Base-by-base conservation (phyloP, 2,113 vertebrate genomes). In the Hemiprocne comata region DNA sequence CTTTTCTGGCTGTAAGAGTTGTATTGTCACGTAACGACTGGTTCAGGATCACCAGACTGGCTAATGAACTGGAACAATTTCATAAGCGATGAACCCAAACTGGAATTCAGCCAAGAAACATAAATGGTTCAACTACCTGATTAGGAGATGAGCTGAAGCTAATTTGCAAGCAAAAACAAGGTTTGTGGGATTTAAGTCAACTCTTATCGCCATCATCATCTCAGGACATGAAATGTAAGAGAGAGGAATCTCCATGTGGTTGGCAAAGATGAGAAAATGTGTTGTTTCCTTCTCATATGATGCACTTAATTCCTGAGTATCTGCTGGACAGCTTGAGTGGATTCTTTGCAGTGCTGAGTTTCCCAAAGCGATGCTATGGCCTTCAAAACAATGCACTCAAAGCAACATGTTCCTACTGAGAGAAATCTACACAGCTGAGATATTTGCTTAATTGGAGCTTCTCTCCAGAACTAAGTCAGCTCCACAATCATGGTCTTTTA, bases 261-360 rank as follows among this genome's bases (percentile, higher is more conserved):
- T 94, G 83, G 76, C 79, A 84, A 84, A 75, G 92, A 78, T 86
- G 33, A 78, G 85, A 89, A 88, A 88, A 94, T 75, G 31, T 78
- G 53, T 90, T 77, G 77, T 89, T 96, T 96, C 93, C 93, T 95
- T 44, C 93, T 96, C 88, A 84, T 61, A 89, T 84, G 92, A 94
- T 72, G 75, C 15, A 28, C n/a, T 93, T 94, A 89, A 95, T 96
- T 95, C 92, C 73, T 3, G 75, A 92, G 40, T 69, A 57, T 93
- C 92, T 94, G 65, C 73, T 94, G 95, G 86, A 69, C 79, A 77
- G 46, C 40, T 58, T 26, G 83, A 72, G 79, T 17, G 54, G 72
- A 94, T 96, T 94, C 57, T 50, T 91, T 90, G 46, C 82, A 44
- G 48, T 18, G 54, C 69, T 96, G 84, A 31, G 36, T 92, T 80